These are phyloP conservation scores for Hyposmocoma kahamanoa DNA, from an alignment of 1,140 invertebrate species.

Conservation along the genomic window DNA sequence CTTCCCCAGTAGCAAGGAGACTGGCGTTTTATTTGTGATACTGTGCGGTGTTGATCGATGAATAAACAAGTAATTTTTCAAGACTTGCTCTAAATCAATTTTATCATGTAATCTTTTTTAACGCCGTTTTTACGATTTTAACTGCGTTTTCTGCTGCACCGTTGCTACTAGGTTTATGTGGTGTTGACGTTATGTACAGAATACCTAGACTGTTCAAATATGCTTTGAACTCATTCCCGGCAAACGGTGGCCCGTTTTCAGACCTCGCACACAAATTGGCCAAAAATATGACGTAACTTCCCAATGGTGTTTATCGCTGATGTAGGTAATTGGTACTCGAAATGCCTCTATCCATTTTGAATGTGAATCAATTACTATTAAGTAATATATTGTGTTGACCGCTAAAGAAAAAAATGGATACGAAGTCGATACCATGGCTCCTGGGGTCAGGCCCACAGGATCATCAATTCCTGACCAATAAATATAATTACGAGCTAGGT, in stretches of 20 bases:
- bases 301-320: conserved; percentile 16
- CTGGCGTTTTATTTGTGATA: too few relatives aligned
- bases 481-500: conserved; percentile 54
- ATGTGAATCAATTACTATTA: conserved; percentile 9
- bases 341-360: conserved; percentile 19
- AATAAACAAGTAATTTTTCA: background rate
- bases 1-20: too few relatives aligned
- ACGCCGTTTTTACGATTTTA: conserved; percentile 26
- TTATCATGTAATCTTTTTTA: conserved; percentile 13
- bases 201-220: too few relatives aligned
- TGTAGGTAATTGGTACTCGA: conserved; percentile 2
- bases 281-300: conserved; percentile 25
- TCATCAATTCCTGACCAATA: conserved; percentile 64
- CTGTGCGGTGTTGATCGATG: too few relatives aligned
- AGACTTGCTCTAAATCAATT: background rate
- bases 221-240: background rate
- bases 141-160: background rate
- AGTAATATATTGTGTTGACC: conserved; percentile 5
- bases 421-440: conserved; percentile 2
- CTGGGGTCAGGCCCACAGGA: conserved; percentile 2
- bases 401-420: conserved; percentile 7
- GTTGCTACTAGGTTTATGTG: background rate
- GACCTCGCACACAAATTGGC: conserved; percentile 23
- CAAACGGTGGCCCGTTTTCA: conserved; percentile 46
- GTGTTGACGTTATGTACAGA: background rate